These are phyloP conservation scores for Leontopithecus rosalia DNA, from an alignment of 2,797 vertebrate genomes.

Conservation along the genomic window DNA sequence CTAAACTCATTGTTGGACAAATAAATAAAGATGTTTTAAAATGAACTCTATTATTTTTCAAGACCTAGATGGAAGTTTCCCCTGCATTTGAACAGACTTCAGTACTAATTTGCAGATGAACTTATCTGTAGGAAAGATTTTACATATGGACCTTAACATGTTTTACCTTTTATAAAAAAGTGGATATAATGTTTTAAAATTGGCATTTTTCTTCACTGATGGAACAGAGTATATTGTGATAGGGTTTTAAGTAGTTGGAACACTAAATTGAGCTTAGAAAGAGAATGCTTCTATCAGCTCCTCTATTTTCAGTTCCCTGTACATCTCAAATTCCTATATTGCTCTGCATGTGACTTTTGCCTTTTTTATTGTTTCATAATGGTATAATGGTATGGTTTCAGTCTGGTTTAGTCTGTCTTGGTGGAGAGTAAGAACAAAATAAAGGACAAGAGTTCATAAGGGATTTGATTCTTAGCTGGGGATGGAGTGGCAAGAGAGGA, in stretches of 20 bases:
- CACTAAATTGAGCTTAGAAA: background rate
- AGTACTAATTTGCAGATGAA: background rate
- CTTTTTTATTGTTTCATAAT: background rate
- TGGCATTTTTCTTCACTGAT: background rate
- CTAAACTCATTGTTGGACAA: background rate
- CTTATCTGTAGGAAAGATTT: background rate
- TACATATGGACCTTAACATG: background rate
- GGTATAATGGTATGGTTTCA: background rate
- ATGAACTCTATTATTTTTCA: background rate
- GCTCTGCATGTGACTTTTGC: background rate
- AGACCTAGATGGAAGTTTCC: background rate
- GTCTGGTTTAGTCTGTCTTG: background rate
- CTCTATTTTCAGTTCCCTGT: background rate
- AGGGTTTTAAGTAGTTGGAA: background rate
- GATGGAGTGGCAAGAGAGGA: too few relatives aligned
- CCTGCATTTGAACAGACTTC: background rate
- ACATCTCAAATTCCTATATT: background rate
- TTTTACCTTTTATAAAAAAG: conserved; percentile 11
- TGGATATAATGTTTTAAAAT: background rate
- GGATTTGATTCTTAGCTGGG: background rate
- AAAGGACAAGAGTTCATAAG: background rate
- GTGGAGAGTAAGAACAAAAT: background rate
- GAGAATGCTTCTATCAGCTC: background rate
- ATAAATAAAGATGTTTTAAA: background rate
- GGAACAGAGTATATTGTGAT: background rate